Percentiles rank a stretch among this genome's conserved stretches.
Conservation (phyloP, 2,797 vertebrate genomes). For the Syngnathus rostellatus region DNA sequence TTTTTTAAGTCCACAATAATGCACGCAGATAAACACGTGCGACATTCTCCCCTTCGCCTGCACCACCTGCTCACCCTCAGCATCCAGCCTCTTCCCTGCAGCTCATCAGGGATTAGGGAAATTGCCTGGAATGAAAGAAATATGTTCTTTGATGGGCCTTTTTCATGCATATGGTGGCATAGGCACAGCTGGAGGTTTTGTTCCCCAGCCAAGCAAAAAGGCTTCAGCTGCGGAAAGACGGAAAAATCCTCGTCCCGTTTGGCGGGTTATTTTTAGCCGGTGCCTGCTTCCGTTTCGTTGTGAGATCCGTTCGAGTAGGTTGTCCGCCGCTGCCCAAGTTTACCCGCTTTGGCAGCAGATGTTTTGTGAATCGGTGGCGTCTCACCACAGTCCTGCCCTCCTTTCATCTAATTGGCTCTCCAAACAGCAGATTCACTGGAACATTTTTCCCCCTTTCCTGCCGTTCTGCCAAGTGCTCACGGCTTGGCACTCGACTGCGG, state of each 20-base stretch:
- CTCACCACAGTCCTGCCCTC: constrained; percentile 30
- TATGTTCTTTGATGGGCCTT: constrained; percentile 74
- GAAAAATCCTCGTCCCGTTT: constrained; percentile 14
- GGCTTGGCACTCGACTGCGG: constrained; percentile 28
- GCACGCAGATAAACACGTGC: constrained; percentile 43
- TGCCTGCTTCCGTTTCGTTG: constrained; percentile 13
- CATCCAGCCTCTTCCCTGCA: constrained; percentile 64
- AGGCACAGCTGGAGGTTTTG: constrained; percentile 67
- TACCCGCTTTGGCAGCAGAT: constrained; percentile 34
- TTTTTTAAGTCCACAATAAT: constrained; percentile 19
- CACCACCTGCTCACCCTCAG: constrained; percentile 69
- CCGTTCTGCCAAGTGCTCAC: constrained; percentile 34
- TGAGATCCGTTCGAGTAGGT: constrained; percentile 14
- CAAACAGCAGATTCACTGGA: constrained; percentile 27
- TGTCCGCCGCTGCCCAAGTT: constrained; percentile 16
- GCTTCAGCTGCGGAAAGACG: constrained; percentile 40
- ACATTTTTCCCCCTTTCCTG: constrained; percentile 14
- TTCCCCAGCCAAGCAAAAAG: constrained; percentile 44
- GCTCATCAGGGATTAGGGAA: constrained; percentile 76
- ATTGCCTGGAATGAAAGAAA: constrained; percentile 76
- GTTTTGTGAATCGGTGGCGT: constrained; percentile 40
- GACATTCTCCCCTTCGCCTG: constrained; percentile 39
- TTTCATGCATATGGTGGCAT: constrained; percentile 70
- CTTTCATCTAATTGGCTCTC: constrained; percentile 40
- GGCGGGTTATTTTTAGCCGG: constrained; percentile 17